These are phyloP conservation scores for Ptychochromis oligacanthus DNA, from an alignment of 2,113 vertebrate genomes.

Conservation along the genomic window DNA sequence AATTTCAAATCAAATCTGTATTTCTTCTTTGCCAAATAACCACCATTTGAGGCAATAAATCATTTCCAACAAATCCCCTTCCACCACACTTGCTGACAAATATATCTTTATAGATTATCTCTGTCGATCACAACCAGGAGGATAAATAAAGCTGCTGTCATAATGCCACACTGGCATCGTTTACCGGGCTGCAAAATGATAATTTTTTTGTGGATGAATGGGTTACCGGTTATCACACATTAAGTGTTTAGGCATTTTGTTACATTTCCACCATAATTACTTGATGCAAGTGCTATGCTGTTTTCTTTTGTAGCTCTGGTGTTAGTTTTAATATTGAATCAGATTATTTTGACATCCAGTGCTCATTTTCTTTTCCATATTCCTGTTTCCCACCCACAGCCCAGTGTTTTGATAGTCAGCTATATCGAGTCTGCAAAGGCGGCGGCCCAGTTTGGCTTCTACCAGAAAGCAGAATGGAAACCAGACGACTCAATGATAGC, in stretches of 20 bases:
- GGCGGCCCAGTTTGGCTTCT: conserved; percentile 90
- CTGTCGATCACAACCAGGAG: neutral
- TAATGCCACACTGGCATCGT: neutral
- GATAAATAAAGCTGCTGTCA: neutral
- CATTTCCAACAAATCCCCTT: neutral
- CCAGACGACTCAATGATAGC: conserved; percentile 95
- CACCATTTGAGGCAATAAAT: neutral
- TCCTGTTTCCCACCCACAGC: conserved; percentile 75
- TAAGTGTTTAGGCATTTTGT: neutral
- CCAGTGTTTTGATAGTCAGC: conserved; percentile 94
- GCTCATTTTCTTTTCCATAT: conserved; percentile 33
- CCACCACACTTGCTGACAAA: neutral
- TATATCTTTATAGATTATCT: neutral
- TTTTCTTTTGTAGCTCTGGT: neutral
- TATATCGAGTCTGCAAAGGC: conserved; percentile 93
- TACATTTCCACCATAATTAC: neutral
- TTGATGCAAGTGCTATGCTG: neutral
- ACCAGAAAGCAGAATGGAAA: conserved; percentile 92
- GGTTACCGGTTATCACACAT: neutral
- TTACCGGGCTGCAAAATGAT: neutral
- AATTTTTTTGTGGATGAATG: neutral
- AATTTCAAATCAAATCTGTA: conserved; percentile 6
- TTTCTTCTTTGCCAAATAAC: neutral
- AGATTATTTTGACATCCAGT: neutral
- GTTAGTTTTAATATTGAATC: neutral